Conservation (phyloP, 2,113 vertebrate genomes). For the Mus pahari region DNA sequence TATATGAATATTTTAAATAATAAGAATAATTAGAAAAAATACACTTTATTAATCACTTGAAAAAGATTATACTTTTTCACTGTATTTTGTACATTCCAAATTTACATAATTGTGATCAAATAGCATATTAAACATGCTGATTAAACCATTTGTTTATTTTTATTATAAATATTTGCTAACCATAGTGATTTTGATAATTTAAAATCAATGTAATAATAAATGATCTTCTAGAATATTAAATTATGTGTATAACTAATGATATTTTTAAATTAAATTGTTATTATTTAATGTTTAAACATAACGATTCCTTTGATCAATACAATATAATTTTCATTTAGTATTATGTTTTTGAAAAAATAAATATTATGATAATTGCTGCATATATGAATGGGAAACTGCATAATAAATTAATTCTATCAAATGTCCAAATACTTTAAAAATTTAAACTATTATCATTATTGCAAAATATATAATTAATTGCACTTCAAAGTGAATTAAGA, state of each 20-base stretch:
- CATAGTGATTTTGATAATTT: neutral
- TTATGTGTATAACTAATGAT: neutral
- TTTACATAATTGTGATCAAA: conserved; percentile 53
- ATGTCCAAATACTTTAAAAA: neutral
- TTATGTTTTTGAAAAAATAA: neutral
- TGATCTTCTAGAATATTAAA: neutral
- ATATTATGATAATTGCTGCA: neutral
- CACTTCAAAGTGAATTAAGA: conserved; percentile 1
- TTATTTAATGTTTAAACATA: neutral
- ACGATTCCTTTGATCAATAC: neutral
- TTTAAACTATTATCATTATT: neutral
- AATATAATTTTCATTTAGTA: neutral
- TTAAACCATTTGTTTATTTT: conserved; percentile 51
- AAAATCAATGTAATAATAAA: neutral
- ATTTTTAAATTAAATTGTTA: neutral
- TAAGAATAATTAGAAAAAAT: neutral
- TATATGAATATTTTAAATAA: neutral
- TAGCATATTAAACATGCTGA: conserved; percentile 12
- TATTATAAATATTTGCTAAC: conserved; percentile 40
- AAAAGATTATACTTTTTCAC: neutral
- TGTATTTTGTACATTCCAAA: neutral
- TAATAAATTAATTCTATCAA: conserved; percentile 38
- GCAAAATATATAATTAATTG: neutral
- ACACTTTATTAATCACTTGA: neutral
- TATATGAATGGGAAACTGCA: neutral